A percentile compares a stretch with the other conserved stretches of the same genome.
Conservation (phyloP, 2,888 invertebrate genomes). For the Buathra laborator region DNA sequence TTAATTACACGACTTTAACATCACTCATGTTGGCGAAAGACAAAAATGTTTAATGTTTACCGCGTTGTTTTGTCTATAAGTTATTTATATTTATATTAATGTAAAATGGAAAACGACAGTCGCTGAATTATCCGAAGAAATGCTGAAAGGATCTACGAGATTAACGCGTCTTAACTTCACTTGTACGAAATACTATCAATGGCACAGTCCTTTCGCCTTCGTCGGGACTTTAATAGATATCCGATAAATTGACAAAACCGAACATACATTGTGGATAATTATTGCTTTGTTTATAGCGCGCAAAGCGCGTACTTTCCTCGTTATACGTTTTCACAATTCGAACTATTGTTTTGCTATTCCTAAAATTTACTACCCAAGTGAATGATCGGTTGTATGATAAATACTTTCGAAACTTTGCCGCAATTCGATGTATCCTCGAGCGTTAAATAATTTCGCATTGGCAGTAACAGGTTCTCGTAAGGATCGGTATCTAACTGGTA, state of each 20-base stretch:
- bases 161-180: not conserved
- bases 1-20: not conserved
- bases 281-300: slow-evolving; percentile 42
- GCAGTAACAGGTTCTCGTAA: slow-evolving; percentile 87
- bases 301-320: slow-evolving; percentile 12
- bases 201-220: slow-evolving; percentile 23
- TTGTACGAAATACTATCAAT: slow-evolving; percentile 40
- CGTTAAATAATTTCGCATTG: slow-evolving; percentile 87
- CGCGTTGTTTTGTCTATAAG: not conserved
- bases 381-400: slow-evolving; percentile 83
- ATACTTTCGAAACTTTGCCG: slow-evolving; percentile 88
- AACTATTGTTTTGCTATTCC: not conserved
- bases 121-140: not conserved
- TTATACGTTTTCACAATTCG: not conserved
- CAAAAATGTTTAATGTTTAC: not conserved
- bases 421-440: slow-evolving; percentile 88
- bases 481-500: slow-evolving; percentile 90
- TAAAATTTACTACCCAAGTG: slow-evolving; percentile 73
- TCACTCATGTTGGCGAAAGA: not conserved
- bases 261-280: slow-evolving; percentile 12
- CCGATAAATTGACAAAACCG: slow-evolving; percentile 37
- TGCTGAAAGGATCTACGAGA: not conserved
- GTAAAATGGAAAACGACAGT: not conserved
- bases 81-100: not conserved
- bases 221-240: slow-evolving; percentile 15